Conservation (phyloP, 2,113 vertebrate genomes). For the Cygnus atratus region DNA sequence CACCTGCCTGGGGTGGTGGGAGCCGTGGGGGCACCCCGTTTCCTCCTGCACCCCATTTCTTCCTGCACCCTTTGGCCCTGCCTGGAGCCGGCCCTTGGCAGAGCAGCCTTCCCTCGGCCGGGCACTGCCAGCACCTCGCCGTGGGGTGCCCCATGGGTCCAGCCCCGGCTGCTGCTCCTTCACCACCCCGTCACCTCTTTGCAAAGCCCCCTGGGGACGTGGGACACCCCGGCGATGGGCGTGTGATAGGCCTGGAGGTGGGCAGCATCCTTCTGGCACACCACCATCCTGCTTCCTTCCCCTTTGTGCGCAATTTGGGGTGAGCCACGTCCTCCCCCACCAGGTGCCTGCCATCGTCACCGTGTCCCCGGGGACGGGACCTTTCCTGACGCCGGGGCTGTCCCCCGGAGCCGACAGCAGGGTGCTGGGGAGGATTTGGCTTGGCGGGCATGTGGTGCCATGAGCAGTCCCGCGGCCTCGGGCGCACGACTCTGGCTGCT, state of each 20-base stretch:
- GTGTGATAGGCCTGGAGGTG: neutral
- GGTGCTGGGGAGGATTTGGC: neutral
- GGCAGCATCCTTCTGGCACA: neutral
- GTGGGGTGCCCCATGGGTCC: neutral
- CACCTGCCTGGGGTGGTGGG: too few relatives aligned
- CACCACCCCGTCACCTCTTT: neutral
- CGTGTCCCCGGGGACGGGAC: rapidly evolving
- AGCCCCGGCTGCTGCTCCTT: too few relatives aligned
- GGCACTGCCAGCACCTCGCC: too few relatives aligned
- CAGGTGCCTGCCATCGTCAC: rapidly evolving
- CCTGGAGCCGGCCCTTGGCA: too few relatives aligned
- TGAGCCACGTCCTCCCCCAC: neutral
- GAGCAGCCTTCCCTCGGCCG: neutral
- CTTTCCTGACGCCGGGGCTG: neutral
- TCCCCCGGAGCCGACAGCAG: neutral
- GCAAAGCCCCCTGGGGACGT: neutral
- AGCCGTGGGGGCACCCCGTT: neutral
- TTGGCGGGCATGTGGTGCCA: neutral
- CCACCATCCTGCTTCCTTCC: rapidly evolving
- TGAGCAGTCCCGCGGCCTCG: neutral
- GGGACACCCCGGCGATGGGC: neutral
- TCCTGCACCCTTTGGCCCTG: too few relatives aligned
- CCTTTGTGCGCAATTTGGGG: rapidly evolving
- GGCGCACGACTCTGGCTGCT: neutral
- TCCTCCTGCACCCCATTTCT: too few relatives aligned